A percentile compares a stretch with the other conserved stretches of the same genome.
phyloP scores from a whole-genome alignment of 2,888 invertebrate species.

The Plemyria rubiginata region DNA sequence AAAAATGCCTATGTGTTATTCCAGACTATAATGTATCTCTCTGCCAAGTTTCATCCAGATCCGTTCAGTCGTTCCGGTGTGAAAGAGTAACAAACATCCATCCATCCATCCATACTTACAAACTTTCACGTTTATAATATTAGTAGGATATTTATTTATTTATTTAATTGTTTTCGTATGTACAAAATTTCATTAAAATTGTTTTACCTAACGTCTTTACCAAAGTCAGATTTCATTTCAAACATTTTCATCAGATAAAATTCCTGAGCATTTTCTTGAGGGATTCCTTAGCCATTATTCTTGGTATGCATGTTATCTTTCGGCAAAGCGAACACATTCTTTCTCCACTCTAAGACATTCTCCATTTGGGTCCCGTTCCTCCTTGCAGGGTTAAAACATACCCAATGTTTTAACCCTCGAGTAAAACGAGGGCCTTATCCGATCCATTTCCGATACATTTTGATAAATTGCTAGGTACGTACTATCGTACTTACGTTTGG shows the following conservation, averaged over 20 bases:
- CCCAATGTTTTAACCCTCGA: background rate
- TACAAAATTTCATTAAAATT: constrained; percentile 5
- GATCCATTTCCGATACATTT: background rate
- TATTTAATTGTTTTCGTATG: no score
- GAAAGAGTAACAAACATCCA: no score
- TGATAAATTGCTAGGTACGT: background rate
- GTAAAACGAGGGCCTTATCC: background rate
- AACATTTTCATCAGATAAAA: constrained; percentile 10
- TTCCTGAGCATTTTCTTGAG: constrained; percentile 2
- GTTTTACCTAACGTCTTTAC: background rate
- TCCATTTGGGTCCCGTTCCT: background rate
- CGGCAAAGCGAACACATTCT: background rate
- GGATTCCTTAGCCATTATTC: constrained; percentile 21
- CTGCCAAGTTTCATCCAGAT: no score
- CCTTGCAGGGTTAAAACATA: background rate
- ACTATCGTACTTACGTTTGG: no score
- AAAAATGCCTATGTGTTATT: no score
- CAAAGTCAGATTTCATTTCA: background rate
- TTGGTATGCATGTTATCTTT: background rate
- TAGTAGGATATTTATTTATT: no score
- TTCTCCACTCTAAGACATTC: background rate
- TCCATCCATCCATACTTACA: no score
- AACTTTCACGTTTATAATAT: no score
- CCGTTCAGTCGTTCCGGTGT: no score
- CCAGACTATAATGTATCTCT: no score